A percentile compares a stretch with the other conserved stretches of the same genome.
Evolutionary conservation across 1,140 invertebrate genomes (phyloP).

Genomic region (Galleria mellonella): DNA sequence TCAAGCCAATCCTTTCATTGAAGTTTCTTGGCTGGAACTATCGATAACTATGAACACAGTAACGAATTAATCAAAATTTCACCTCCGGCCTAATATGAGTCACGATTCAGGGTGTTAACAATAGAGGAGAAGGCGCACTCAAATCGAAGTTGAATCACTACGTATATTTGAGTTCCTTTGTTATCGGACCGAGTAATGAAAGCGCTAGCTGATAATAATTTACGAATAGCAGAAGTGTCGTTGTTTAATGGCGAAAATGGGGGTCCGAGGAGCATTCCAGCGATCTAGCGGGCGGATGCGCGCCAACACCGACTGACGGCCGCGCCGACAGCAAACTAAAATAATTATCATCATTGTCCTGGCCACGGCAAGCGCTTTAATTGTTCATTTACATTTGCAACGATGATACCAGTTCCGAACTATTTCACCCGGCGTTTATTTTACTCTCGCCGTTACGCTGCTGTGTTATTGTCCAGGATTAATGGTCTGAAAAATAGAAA

Average conservation of each 20-base stretch:
- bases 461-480: constrained; percentile 61
- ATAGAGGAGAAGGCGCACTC: constrained; percentile 50
- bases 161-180: constrained; percentile 68
- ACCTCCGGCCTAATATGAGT: constrained; percentile 64
- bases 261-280: constrained; percentile 67
- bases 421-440: constrained; percentile 65
- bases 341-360: constrained; percentile 73
- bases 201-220: constrained; percentile 71
- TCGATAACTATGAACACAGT: constrained; percentile 48
- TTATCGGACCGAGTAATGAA: constrained; percentile 67
- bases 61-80: constrained; percentile 72
- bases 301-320: constrained; percentile 36
- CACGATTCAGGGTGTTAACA: constrained; percentile 57
- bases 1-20: constrained; percentile 35
- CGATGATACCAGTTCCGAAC: constrained; percentile 70
- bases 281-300: constrained; percentile 30
- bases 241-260: constrained; percentile 67
- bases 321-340: constrained; percentile 69
- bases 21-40: constrained; percentile 39
- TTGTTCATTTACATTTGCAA: constrained; percentile 74
- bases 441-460: constrained; percentile 48
- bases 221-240: constrained; percentile 73
- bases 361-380: constrained; percentile 69
- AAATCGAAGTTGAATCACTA: constrained; percentile 64
- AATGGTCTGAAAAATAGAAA: constrained; percentile 71